Conservation (phyloP, 2,888 invertebrate genomes). For the Pachydiplax longipennis region DNA sequence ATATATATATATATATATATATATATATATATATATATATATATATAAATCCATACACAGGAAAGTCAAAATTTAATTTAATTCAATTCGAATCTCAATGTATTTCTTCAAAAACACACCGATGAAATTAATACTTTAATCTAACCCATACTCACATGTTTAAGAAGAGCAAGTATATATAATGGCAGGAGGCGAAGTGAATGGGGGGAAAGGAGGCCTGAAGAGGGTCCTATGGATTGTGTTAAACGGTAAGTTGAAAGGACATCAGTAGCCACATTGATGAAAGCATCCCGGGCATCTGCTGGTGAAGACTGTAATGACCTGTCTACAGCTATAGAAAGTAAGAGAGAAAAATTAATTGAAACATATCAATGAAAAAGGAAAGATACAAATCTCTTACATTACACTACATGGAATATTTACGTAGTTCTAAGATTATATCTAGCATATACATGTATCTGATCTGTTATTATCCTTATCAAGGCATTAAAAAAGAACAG, state of each 20-base stretch:
- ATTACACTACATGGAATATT: too few relatives aligned
- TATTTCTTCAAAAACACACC: too few relatives aligned
- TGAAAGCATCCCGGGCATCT: conserved; percentile 95
- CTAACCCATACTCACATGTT: conserved; percentile 69
- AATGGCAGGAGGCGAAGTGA: conserved; percentile 85
- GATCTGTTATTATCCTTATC: not conserved
- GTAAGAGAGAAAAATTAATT: conserved; percentile 2
- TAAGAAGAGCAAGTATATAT: conserved; percentile 87
- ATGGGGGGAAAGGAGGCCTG: conserved; percentile 73
- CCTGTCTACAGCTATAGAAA: conserved; percentile 82
- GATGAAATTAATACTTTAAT: too few relatives aligned
- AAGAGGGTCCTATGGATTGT: conserved; percentile 61
- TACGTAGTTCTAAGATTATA: not conserved
- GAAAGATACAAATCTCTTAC: too few relatives aligned
- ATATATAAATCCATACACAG: too few relatives aligned
- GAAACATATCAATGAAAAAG: too few relatives aligned
- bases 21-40: too few relatives aligned
- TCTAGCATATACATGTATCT: not conserved
- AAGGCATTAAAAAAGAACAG: not conserved
- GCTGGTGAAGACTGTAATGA: conserved; percentile 83
- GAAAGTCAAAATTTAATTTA: not conserved
- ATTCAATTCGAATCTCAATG: too few relatives aligned
- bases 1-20: too few relatives aligned
- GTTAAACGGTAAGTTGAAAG: conserved; percentile 75
- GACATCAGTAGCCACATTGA: conserved; percentile 93